phyloP scores from a whole-genome alignment of 2,113 vertebrate genomes.

The Psittacus erithacus region DNA sequence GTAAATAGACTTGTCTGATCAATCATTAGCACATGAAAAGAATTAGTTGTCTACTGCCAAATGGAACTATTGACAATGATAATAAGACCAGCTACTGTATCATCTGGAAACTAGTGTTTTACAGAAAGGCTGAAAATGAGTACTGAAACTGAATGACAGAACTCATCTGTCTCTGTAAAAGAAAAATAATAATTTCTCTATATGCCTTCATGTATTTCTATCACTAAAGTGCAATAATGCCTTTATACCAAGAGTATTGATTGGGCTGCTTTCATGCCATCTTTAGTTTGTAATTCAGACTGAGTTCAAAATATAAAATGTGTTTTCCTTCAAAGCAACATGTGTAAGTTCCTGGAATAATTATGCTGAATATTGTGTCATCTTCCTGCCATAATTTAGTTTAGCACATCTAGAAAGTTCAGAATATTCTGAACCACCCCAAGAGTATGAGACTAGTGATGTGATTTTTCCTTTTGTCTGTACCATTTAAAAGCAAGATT shows the following conservation, averaged over 20 bases:
- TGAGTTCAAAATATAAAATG: not conserved
- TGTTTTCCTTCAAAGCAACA: conserved; percentile 10
- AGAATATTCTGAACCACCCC: not conserved
- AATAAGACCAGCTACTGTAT: conserved; percentile 81
- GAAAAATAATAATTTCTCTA: conserved; percentile 56
- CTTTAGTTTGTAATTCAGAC: conserved; percentile 5
- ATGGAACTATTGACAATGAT: conserved; percentile 98
- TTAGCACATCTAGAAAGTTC: not conserved
- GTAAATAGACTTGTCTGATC: conserved; percentile 91
- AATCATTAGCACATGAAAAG: conserved; percentile 85
- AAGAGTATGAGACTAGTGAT: not conserved
- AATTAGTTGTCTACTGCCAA: conserved; percentile 92
- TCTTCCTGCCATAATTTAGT: not conserved
- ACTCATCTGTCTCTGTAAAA: conserved; percentile 42
- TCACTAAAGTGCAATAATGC: not conserved
- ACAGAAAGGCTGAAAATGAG: conserved; percentile 53
- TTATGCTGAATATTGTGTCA: not conserved
- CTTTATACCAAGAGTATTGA: not conserved
- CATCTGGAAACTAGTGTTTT: conserved; percentile 71
- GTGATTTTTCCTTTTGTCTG: not conserved
- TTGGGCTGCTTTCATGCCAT: conserved; percentile 40
- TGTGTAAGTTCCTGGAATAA: not conserved
- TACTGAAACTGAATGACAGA: conserved; percentile 52
- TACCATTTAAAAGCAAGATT: conserved; percentile 23
- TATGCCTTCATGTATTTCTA: not conserved